Evolutionary conservation across 2,888 invertebrate species (phyloP), one percentile per base, ranked within the genome.

Genomic region (Pantelozetes paolii): DNA sequence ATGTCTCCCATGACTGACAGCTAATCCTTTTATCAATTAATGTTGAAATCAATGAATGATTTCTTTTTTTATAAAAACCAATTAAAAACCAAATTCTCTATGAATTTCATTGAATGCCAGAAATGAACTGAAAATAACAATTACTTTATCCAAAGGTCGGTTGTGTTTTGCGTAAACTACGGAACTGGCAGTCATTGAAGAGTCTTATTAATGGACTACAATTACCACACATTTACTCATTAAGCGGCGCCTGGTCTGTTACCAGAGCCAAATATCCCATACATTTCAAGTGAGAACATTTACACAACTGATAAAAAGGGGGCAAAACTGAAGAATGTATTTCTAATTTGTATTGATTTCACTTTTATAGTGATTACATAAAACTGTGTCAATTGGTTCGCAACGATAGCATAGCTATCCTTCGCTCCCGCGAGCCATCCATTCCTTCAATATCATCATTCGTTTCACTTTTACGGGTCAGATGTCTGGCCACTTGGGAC

Each of bases 401-500:
- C n/a, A 64, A 59, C n/a, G 72, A 59, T n/a, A 62, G 36, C 20
- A 20, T n/a, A 3, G 40, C 72, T n/a, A 30, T 54, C 6, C 32
- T 72, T 13, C 36, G 32, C 28, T 72, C 72, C 3, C 23, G 36
- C 11, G 62, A 32, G 15, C 59, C 59, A 6, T 62, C 59, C 9
- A 32, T 72, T 18, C 72, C 72, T 9, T 59, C 62, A 23, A 5
- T 72, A 3, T 20, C 32, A 26, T 59, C 72, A 40, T 72, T 72
- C 30, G 23, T 72, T 2, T 28, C 57, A 36, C 23, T 72, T 9
- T 13, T 72, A 9, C 26, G 59, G 11, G 45, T 72, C 36, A 28
- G 72, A 23, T 72, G 72, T 32, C 23, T 72, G 36, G 57, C 72
- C 64, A 72, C 59, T 15, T 72, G 72, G 72, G 72, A 72, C 20